Base-by-base conservation (phyloP, 1,140 invertebrate genomes). In the Diorhabda elongata region DNA sequence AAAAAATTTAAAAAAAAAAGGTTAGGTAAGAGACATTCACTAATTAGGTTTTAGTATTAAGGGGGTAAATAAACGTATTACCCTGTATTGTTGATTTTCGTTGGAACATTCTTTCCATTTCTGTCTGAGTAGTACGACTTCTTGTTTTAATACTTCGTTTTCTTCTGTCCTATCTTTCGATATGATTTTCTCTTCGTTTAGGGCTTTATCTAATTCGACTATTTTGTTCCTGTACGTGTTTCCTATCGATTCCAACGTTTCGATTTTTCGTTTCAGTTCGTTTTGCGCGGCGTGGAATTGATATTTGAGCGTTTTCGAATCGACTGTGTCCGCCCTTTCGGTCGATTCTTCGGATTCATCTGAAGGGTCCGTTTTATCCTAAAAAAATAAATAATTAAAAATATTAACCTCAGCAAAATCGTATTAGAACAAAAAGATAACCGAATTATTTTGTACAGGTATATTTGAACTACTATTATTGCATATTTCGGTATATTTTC, bases 21-120 rank as follows among this genome's bases (percentile, higher is more conserved):
- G 26, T 26, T 26, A 26, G 26, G 26, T 26, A 26, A 26, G 26
- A 26, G 26, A 26, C 26, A 26, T 1, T 26, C 26, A 26, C 26
- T 26, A 26, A 26, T 26, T 26, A 26, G 26, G 26, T 26, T 26
- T 26, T 26, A 26, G 26, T 26, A 26, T 26, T 1, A 26, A 26
- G 26, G 26, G 26, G 26, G 26, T 26, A 26, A 26, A 26, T 26
- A 26, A 26, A 26, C 26, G 26, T 26, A 61, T 69, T 57, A 83
- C 82, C 64, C 79, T 78, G 65, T 81, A 78, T 56, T 80, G 78
- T 64, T 80, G 76, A 61, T 77, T 76, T 70, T 85, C 81, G 64
- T 82, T 83, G 71, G 80, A 80, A 41, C 80, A 73, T 61, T 84
- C 82, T 8, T 84, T 80, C 67, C 83, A 76, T 61, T 71, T 73